These are phyloP conservation scores for Pithys albifrons DNA, from an alignment of 2,113 vertebrate species.

Conservation along the genomic window DNA sequence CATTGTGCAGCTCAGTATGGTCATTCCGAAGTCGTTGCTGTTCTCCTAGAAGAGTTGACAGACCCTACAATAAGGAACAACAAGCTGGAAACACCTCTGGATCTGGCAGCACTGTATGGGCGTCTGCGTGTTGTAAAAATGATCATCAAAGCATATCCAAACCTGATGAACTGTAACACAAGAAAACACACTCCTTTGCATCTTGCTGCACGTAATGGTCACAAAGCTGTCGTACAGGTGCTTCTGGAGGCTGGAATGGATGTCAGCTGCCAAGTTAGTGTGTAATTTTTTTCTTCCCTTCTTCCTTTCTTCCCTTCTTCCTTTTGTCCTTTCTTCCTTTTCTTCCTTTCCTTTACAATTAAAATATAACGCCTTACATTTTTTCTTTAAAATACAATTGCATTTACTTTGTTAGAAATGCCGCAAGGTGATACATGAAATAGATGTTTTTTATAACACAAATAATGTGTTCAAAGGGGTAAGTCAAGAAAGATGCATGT, in stretches of 20 bases:
- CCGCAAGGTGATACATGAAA: not conserved
- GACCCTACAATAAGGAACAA: conserved; percentile 95
- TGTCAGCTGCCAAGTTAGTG: conserved; percentile 90
- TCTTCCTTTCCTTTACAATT: not conserved
- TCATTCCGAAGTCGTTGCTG: conserved; percentile 91
- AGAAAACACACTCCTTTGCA: conserved; percentile 92
- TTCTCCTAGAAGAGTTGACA: conserved; percentile 91
- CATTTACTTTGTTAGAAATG: not conserved
- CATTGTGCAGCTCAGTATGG: conserved; percentile 96
- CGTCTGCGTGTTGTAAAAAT: conserved; percentile 91
- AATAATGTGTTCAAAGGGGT: not conserved
- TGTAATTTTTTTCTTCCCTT: not conserved
- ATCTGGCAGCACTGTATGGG: conserved; percentile 93
- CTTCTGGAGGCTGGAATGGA: conserved; percentile 94
- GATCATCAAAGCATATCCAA: conserved; percentile 91
- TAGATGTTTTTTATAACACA: not conserved
- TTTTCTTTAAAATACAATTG: not conserved
- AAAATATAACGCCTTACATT: not conserved
- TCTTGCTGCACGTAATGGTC: conserved; percentile 94
- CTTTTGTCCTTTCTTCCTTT: not conserved
- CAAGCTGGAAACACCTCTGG: conserved; percentile 90
- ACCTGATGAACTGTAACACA: conserved; percentile 89
- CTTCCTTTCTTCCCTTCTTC: not conserved
- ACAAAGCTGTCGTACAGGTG: conserved; percentile 87
- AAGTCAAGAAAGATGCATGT: not conserved